Percentiles rank a stretch among this genome's conserved stretches.
phyloP scores from a whole-genome alignment of 2,113 vertebrate genomes.

The Thomomys bottae region DNA sequence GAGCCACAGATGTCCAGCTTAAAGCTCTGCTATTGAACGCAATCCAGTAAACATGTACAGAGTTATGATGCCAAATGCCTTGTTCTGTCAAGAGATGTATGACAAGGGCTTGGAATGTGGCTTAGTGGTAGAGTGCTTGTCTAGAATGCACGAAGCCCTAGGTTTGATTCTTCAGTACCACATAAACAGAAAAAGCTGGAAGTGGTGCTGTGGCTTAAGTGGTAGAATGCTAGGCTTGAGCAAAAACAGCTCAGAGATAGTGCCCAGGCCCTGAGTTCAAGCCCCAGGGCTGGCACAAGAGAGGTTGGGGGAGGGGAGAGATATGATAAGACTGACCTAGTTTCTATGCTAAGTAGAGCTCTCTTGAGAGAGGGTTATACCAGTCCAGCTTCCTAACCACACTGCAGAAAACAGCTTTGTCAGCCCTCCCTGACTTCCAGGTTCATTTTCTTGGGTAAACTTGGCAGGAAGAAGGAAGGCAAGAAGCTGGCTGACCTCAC shows the following conservation, averaged over 20 bases:
- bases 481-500: conserved; percentile 27
- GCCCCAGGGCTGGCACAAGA: too few relatives aligned
- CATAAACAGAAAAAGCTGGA: too few relatives aligned
- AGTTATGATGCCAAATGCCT: neutral
- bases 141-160: too few relatives aligned
- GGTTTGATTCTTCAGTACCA: too few relatives aligned
- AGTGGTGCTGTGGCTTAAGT: too few relatives aligned
- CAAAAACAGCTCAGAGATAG: too few relatives aligned
- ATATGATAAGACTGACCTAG: neutral
- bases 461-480: conserved; percentile 59
- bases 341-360: conserved; percentile 44
- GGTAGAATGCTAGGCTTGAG: too few relatives aligned
- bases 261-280: too few relatives aligned
- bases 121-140: too few relatives aligned
- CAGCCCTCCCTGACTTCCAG: neutral
- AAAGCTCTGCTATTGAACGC: conserved; percentile 47
- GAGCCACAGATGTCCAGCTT: too few relatives aligned
- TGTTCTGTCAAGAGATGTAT: neutral
- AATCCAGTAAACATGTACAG: neutral
- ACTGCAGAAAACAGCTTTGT: neutral
- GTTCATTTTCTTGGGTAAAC: conserved; percentile 1
- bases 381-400: neutral
- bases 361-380: neutral
- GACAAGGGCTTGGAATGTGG: too few relatives aligned
- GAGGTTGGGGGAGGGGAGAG: too few relatives aligned